Evolutionary conservation across 1,140 invertebrate genomes (phyloP).

Genomic region (Solenopsis invicta): DNA sequence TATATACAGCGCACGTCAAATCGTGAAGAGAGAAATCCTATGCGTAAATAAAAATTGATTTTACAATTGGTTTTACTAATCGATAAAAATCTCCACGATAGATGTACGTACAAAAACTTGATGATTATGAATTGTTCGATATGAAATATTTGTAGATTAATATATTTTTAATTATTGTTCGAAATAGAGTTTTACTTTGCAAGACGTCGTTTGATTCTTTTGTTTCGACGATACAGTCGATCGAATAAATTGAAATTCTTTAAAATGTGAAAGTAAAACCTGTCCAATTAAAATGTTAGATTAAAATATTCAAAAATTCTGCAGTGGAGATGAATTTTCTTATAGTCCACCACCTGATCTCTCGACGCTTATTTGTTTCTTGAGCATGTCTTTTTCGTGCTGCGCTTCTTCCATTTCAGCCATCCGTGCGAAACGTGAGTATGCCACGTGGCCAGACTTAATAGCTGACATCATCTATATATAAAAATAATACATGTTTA

Average conservation of each 20-base stretch:
- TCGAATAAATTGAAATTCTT: conserved; percentile 48
- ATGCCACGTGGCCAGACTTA: conserved; percentile 96
- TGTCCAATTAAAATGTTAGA: conserved; percentile 1
- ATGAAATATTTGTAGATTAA: conserved; percentile 22
- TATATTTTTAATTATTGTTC: conserved; percentile 27
- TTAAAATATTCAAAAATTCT: conserved; percentile 41
- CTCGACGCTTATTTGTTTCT: conserved; percentile 95
- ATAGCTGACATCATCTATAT: conserved; percentile 98
- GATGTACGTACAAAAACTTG: background rate
- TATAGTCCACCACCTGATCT: conserved; percentile 97
- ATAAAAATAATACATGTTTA: conserved; percentile 53
- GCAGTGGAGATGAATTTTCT: conserved; percentile 71
- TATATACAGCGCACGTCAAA: background rate
- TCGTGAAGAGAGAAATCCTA: background rate
- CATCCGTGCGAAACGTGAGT: conserved; percentile 96
- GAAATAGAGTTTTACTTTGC: conserved; percentile 32
- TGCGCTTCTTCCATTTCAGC: conserved; percentile 96
- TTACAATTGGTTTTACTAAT: conserved; percentile 4
- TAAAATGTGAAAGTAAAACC: conserved; percentile 3
- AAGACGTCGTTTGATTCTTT: conserved; percentile 6
- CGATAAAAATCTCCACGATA: background rate
- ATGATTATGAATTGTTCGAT: background rate
- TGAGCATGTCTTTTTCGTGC: conserved; percentile 91
- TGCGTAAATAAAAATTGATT: background rate
- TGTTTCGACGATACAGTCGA: background rate